phyloP scores from a whole-genome alignment of 2,797 vertebrate genomes.

The Rhinella marina region DNA sequence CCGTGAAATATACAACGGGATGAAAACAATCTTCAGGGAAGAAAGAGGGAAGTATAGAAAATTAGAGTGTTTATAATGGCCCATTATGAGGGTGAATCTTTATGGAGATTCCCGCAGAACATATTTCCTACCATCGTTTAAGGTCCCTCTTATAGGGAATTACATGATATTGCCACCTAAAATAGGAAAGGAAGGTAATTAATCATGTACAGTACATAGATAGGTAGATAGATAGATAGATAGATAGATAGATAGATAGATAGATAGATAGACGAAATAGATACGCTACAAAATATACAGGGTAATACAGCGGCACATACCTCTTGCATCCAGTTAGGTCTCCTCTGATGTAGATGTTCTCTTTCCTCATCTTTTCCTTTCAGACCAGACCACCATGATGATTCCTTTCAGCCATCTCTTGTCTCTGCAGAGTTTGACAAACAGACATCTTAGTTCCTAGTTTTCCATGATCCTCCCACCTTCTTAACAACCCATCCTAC shows the following conservation, averaged over 20 bases:
- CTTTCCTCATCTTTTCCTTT: no score
- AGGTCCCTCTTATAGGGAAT: not conserved
- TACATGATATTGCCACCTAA: not conserved
- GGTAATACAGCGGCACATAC: no score
- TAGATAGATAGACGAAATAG: not conserved
- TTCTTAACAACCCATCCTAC: no score
- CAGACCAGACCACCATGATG: no score
- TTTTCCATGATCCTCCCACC: no score
- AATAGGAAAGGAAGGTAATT: not conserved
- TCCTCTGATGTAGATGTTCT: no score
- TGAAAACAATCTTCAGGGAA: not conserved
- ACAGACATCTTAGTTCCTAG: no score
- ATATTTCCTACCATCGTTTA: not conserved
- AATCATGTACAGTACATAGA: not conserved
- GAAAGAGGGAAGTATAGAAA: not conserved
- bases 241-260: conserved; percentile 10
- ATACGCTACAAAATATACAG: no score
- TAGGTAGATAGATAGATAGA: not conserved
- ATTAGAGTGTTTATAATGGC: not conserved
- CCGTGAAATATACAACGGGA: not conserved
- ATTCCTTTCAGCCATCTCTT: no score
- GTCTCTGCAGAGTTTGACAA: not conserved
- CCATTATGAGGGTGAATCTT: not conserved
- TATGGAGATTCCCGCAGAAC: not conserved
- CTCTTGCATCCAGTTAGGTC: no score